Evolutionary conservation across 1,140 invertebrate genomes (phyloP).

Genomic region (honey bee (Apis mellifera)): Amel_HAv3.1 CM009932.2:12832501-12833000

Average conservation of each 20-base stretch:
- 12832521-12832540: too few relatives aligned
- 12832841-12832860: background rate
- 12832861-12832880: background rate
- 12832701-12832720: constrained; percentile 13
- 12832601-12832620: background rate
- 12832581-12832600: too few relatives aligned
- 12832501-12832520: too few relatives aligned
- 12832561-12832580: too few relatives aligned
- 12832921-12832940: background rate
- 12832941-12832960: background rate
- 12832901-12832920: background rate
- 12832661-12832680: constrained; percentile 37
- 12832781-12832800: too few relatives aligned
- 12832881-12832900: constrained; percentile 3
- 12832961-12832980: background rate
- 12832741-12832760: constrained; percentile 44
- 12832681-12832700: background rate
- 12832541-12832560: too few relatives aligned
- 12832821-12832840: constrained; percentile 12
- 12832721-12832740: constrained; percentile 40
- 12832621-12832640: background rate
- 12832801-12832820: constrained; percentile 24
- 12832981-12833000: background rate
- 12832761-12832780: constrained; percentile 39
- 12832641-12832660: constrained; percentile 23